A percentile compares a stretch with the other conserved stretches of the same genome.
phyloP scores from a whole-genome alignment of 2,113 vertebrate genomes.

The Cyprinodon brontotheroides region DNA sequence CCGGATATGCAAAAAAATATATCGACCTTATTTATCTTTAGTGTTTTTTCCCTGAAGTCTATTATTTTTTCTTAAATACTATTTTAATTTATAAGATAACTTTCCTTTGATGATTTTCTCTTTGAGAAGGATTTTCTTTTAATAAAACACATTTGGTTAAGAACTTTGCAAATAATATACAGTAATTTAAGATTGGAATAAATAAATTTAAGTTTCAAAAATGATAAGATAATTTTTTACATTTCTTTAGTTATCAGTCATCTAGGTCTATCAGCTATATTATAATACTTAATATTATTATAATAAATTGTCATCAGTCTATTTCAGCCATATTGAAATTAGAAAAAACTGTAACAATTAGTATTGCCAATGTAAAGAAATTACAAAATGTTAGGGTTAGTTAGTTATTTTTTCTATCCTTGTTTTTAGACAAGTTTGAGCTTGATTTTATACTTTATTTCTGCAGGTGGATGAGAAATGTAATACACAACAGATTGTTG shows the following conservation, averaged over 20 bases:
- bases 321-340: background rate
- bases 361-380: background rate
- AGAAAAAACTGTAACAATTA: background rate
- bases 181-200: background rate
- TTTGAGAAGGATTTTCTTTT: background rate
- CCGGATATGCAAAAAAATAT: constrained; percentile 31
- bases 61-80: constrained; percentile 9
- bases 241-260: no score
- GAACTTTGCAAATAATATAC: background rate
- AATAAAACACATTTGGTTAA: background rate
- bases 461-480: constrained; percentile 15
- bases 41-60: constrained; percentile 5
- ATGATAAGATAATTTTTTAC: no score
- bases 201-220: background rate
- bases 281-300: background rate
- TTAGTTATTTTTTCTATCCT: no score
- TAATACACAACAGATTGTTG: constrained; percentile 28
- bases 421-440: background rate
- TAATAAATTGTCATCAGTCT: background rate
- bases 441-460: background rate
- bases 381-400: no score
- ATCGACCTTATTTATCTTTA: background rate
- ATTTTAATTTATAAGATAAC: background rate
- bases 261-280: no score
- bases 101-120: background rate